Conservation (phyloP, 30 jellyfish, hydroid and myxozoan species). For the Aurelia coerulea region DNA sequence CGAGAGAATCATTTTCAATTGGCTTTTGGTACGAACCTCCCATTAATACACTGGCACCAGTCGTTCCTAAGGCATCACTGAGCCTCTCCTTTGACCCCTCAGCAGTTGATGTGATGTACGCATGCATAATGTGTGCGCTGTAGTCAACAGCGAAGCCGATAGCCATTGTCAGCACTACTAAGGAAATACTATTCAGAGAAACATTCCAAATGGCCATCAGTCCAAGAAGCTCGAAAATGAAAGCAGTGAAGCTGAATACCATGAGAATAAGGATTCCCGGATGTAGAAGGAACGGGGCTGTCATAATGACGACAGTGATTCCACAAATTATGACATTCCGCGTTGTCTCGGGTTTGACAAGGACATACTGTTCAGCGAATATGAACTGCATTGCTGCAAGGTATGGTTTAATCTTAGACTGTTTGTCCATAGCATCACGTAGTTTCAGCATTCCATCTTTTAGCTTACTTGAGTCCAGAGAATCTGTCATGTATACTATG, state of each 20-base stretch:
- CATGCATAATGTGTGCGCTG: slow-evolving; percentile 79
- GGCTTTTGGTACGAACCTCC: slow-evolving; percentile 38
- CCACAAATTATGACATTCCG: slow-evolving; percentile 68
- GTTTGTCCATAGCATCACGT: slow-evolving; percentile 16
- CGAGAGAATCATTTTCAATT: not conserved
- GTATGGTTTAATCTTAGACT: slow-evolving; percentile 5
- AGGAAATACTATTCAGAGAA: slow-evolving; percentile 55
- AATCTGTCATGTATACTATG: slow-evolving; percentile 15
- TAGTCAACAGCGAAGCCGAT: slow-evolving; percentile 72
- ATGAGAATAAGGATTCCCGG: slow-evolving; percentile 75
- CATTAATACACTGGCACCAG: slow-evolving; percentile 70
- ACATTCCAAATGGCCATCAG: slow-evolving; percentile 68
- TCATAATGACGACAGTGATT: slow-evolving; percentile 69
- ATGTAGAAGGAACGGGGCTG: slow-evolving; percentile 77
- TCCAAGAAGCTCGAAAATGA: slow-evolving; percentile 77
- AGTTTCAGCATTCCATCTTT: slow-evolving; percentile 43
- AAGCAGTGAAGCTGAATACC: slow-evolving; percentile 65
- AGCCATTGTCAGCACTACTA: slow-evolving; percentile 59
- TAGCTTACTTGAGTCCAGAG: slow-evolving; percentile 13
- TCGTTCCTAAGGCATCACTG: slow-evolving; percentile 21
- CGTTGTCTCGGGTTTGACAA: slow-evolving; percentile 60
- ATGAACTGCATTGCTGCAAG: slow-evolving; percentile 46
- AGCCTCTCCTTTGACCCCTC: slow-evolving; percentile 5
- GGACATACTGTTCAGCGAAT: slow-evolving; percentile 56
- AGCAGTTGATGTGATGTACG: slow-evolving; percentile 51